Percentiles rank a stretch among this genome's conserved stretches.
phyloP scores from a whole-genome alignment of 2,888 invertebrate species.

The Griposia aprilina region DNA sequence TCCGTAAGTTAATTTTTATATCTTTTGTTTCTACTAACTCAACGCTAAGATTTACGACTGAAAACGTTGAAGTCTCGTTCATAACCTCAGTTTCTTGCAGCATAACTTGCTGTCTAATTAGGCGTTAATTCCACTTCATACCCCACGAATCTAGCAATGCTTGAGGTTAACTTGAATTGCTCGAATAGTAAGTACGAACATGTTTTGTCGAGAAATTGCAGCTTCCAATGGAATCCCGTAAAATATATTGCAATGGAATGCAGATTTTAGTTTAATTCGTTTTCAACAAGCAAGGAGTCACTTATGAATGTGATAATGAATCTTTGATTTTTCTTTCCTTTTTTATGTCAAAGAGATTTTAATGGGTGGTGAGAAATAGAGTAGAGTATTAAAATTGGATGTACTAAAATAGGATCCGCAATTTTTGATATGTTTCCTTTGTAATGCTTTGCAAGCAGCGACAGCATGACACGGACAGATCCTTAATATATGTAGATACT shows the following conservation, averaged over 20 bases:
- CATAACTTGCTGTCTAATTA: constrained; percentile 50
- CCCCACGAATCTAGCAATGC: constrained; percentile 21
- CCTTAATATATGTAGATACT: too few species aligned
- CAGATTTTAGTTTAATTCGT: constrained; percentile 5
- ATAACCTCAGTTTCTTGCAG: constrained; percentile 5
- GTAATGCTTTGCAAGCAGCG: background rate
- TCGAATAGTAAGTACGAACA: constrained; percentile 26
- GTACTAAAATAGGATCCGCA: background rate
- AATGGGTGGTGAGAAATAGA: background rate
- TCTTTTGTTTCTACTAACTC: background rate
- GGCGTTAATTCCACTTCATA: constrained; percentile 53
- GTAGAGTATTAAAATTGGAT: background rate
- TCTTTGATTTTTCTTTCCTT: background rate
- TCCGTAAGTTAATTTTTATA: background rate
- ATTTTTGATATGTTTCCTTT: background rate
- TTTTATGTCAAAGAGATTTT: background rate
- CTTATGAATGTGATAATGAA: background rate
- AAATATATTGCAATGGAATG: constrained; percentile 17
- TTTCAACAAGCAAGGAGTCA: background rate
- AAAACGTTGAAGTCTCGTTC: constrained; percentile 21
- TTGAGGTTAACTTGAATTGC: constrained; percentile 39
- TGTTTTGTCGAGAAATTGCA: constrained; percentile 24
- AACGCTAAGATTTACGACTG: constrained; percentile 24
- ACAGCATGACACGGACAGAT: too few species aligned
- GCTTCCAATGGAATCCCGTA: background rate